Evolutionary conservation across 2,888 invertebrate species (phyloP).

Genomic region (Pecten maximus): DNA sequence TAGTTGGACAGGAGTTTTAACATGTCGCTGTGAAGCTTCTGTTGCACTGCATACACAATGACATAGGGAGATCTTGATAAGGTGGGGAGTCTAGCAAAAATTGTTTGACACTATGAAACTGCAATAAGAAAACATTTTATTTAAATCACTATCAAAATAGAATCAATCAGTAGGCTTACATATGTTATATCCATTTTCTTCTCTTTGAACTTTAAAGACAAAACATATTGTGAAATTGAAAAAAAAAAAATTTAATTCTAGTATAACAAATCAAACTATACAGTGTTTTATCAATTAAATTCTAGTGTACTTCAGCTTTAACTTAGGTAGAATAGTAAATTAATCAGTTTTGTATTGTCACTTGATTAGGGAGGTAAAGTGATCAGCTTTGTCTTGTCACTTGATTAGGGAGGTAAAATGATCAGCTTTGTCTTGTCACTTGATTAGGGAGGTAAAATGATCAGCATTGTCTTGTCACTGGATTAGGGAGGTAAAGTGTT

Average conservation of each 20-base stretch:
- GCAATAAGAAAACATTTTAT: background rate
- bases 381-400: background rate
- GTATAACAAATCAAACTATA: no score
- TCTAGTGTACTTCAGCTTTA: no score
- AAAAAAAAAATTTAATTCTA: no score
- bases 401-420: background rate
- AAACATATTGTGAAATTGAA: no score
- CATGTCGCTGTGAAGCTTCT: background rate
- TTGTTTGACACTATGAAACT: background rate
- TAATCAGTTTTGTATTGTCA: background rate
- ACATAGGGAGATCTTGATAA: background rate
- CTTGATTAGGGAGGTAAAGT: background rate
- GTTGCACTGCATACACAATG: constrained; percentile 6
- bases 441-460: background rate
- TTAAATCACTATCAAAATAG: background rate
- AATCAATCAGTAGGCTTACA: background rate
- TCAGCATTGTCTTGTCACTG: background rate
- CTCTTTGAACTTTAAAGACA: background rate
- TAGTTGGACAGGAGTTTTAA: background rate
- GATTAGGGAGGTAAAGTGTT: background rate
- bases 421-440: constrained; percentile 6
- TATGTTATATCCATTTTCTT: background rate
- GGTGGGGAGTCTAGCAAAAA: background rate
- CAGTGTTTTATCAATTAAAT: no score
- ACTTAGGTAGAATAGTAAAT: no score